Evolutionary conservation across 2,888 invertebrate genomes (phyloP).

Genomic region (Melikaiella ostensackeni): DNA sequence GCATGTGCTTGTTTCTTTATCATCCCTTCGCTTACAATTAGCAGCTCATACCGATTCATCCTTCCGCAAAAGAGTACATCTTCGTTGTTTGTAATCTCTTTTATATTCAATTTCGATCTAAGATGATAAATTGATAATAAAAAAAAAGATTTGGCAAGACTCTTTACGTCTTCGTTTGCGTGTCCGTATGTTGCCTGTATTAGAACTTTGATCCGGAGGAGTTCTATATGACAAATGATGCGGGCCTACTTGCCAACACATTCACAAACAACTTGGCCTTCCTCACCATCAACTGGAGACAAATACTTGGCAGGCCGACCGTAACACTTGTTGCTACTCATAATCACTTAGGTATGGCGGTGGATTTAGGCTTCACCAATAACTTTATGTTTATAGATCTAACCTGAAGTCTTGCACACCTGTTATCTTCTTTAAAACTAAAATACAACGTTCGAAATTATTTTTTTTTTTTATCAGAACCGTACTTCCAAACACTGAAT

Average conservation of each 20-base stretch:
- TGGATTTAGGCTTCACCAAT: conserved; percentile 41
- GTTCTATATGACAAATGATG: conserved; percentile 98
- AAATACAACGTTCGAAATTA: too few relatives aligned
- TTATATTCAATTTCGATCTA: conserved; percentile 39
- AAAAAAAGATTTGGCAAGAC: conserved; percentile 42
- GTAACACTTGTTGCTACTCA: conserved; percentile 93
- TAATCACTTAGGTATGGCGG: conserved; percentile 87
- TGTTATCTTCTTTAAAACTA: neutral
- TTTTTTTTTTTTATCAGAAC: neutral
- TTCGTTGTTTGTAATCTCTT: neutral
- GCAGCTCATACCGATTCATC: conserved; percentile 51
- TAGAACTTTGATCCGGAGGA: conserved; percentile 95
- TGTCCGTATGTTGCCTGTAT: conserved; percentile 76
- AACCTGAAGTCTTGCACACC: neutral
- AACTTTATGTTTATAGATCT: conserved; percentile 3
- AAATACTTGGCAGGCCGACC: conserved; percentile 97
- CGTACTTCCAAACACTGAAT: too few relatives aligned
- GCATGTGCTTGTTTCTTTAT: conserved; percentile 63
- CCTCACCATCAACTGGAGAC: conserved; percentile 97
- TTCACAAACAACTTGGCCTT: conserved; percentile 96
- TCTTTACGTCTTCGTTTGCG: conserved; percentile 64
- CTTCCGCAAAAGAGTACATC: conserved; percentile 34
- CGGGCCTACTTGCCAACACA: conserved; percentile 95
- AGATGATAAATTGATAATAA: conserved; percentile 42
- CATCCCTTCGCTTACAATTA: conserved; percentile 45